These are phyloP conservation scores for Dinomys branickii DNA, from an alignment of 2,113 vertebrate species.

Conservation along the genomic window DNA sequence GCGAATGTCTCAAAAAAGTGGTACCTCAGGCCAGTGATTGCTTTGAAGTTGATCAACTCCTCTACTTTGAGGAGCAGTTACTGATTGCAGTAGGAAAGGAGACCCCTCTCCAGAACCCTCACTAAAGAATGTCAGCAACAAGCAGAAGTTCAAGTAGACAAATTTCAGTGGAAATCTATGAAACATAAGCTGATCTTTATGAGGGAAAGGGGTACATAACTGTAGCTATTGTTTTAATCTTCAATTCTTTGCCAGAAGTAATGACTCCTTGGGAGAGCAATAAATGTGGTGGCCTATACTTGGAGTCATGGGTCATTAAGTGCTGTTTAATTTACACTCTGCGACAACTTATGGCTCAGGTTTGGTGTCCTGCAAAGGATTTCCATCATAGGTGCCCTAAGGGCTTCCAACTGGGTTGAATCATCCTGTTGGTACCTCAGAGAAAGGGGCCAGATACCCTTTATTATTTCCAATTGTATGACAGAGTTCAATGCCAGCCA, in stretches of 20 bases:
- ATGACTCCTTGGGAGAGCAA: background rate
- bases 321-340: background rate
- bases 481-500: background rate
- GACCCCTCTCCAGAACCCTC: background rate
- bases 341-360: background rate
- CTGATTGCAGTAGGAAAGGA: slow-evolving; percentile 24
- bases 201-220: background rate
- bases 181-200: background rate
- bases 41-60: slow-evolving; percentile 91
- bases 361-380: background rate
- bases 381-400: rapidly evolving
- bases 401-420: background rate
- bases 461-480: background rate
- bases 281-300: background rate
- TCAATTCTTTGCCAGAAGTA: background rate
- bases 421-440: no score
- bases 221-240: background rate
- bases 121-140: background rate
- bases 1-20: slow-evolving; percentile 77
- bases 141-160: background rate
- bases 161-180: background rate
- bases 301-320: background rate
- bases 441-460: background rate
- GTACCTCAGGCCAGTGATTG: slow-evolving; percentile 83
- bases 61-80: slow-evolving; percentile 91